These are phyloP conservation scores for Chondrosia reniformis DNA, from an alignment of 37 sponge, comb jelly and placozoan genomes.

Conservation along the genomic window DNA sequence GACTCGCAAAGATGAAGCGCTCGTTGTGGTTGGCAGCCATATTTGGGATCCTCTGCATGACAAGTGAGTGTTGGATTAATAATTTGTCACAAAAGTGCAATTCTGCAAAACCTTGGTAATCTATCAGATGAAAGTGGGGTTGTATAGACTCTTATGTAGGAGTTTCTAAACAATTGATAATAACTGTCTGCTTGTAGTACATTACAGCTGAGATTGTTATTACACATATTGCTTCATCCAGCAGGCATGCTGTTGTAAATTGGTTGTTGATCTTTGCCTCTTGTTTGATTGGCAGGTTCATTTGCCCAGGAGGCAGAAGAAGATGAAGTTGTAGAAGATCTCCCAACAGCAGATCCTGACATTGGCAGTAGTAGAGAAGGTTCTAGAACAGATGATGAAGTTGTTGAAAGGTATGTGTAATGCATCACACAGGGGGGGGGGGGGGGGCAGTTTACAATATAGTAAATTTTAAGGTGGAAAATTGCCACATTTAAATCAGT, in stretches of 20 bases:
- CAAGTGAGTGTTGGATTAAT: conserved; percentile 21
- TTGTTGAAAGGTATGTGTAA: conserved; percentile 81
- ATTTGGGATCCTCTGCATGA: conserved; percentile 30
- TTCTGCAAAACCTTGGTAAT: no score
- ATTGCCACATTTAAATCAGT: no score
- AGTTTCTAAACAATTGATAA: no score
- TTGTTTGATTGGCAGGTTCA: conserved; percentile 32
- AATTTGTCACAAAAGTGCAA: background rate
- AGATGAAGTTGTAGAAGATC: conserved; percentile 49
- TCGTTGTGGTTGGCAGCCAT: conserved; percentile 29
- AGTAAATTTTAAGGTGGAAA: no score
- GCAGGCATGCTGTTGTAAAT: background rate
- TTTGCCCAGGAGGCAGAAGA: conserved; percentile 61
- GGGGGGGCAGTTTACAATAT: no score
- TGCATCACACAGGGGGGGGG: no score
- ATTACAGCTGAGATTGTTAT: background rate
- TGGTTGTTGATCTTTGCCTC: background rate
- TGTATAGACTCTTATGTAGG: no score
- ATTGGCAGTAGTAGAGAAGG: conserved; percentile 87
- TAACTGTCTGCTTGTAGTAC: no score
- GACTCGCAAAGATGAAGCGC: conserved; percentile 9
- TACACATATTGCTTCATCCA: background rate
- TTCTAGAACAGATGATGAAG: conserved; percentile 90
- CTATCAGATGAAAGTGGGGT: no score
- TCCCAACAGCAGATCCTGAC: conserved; percentile 81